Conservation (phyloP, 1,140 invertebrate genomes). For the Brachionus rubens region DNA sequence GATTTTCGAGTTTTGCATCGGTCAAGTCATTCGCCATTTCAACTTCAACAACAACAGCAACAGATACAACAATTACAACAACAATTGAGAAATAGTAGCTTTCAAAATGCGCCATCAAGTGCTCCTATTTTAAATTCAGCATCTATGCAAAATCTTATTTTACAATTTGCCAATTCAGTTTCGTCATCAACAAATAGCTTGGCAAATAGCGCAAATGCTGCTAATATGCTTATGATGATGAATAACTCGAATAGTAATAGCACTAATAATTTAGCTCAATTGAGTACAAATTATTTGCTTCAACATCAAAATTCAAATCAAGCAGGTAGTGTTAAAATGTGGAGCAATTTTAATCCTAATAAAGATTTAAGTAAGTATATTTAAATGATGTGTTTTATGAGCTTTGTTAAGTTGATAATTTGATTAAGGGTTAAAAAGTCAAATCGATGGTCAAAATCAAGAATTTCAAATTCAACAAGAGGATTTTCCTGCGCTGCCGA, state of each 20-base stretch:
- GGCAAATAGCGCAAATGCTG: neutral
- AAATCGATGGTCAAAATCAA: conserved; percentile 52
- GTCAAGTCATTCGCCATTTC: conserved; percentile 18
- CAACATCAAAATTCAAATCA: conserved; percentile 41
- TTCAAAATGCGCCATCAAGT: neutral
- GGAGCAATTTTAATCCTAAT: conserved; percentile 43
- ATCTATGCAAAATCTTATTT: conserved; percentile 10
- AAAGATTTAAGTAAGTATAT: conserved; percentile 24
- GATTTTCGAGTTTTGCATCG: conserved; percentile 37
- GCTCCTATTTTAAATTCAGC: conserved; percentile 9
- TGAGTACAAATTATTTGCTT: conserved; percentile 25
- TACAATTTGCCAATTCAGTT: conserved; percentile 42
- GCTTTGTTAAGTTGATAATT: neutral
- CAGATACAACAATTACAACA: conserved; percentile 14
- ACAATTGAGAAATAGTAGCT: neutral
- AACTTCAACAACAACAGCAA: neutral
- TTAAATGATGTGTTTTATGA: neutral
- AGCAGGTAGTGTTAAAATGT: conserved; percentile 36
- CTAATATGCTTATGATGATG: conserved; percentile 43
- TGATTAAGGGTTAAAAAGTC: conserved; percentile 12
- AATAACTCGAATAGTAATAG: conserved; percentile 38
- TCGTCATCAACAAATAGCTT: conserved; percentile 12
- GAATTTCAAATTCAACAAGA: conserved; percentile 97
- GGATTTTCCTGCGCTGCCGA: conserved; percentile 93
- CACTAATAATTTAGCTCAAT: conserved; percentile 38